Conservation (phyloP, 2,113 vertebrate species). For the zebrafish (Danio rerio) region GRCz12tu NC_133185.1:10716501-10717000, state of each 20-base stretch:
- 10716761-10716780: not conserved
- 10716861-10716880: not conserved
- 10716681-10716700: not conserved
- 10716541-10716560: not conserved
- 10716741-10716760: not conserved
- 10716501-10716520: no score
- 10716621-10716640: not conserved
- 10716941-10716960: no score
- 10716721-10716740: not conserved
- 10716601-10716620: not conserved
- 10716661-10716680: not conserved
- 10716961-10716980: no score
- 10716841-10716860: not conserved
- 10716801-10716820: not conserved
- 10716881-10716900: not conserved
- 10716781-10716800: not conserved
- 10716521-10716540: not conserved
- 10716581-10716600: not conserved
- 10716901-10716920: not conserved
- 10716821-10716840: conserved; percentile 15
- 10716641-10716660: not conserved
- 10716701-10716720: not conserved
- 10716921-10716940: not conserved
- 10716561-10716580: not conserved
- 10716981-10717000: no score